Evolutionary conservation across 92 coral and sea anemone species (phyloP).

Genomic region (Umimayanthus kanabou): DNA sequence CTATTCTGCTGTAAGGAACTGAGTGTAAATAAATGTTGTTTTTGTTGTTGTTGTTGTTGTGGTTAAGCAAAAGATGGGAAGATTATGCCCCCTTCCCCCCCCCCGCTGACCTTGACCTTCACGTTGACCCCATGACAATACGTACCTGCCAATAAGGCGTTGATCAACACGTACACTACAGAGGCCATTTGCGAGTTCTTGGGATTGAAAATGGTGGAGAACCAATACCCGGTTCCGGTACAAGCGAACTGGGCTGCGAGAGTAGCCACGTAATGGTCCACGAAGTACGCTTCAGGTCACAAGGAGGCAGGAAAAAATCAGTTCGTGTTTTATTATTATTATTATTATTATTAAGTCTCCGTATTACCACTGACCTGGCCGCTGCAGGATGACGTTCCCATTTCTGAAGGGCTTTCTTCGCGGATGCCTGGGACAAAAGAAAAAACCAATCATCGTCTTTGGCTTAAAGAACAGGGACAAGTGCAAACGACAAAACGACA

Average conservation of each 20-base stretch:
- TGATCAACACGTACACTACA: constrained; percentile 56
- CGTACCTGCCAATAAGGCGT: constrained; percentile 60
- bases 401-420: constrained; percentile 67
- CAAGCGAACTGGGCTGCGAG: constrained; percentile 57
- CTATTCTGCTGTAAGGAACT: no score
- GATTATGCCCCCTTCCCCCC: no score
- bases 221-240: constrained; percentile 58
- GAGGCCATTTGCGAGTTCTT: constrained; percentile 75
- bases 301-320: not conserved
- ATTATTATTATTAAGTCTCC: no score
- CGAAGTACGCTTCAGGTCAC: constrained; percentile 46
- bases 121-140: not conserved
- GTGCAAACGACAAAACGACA: no score
- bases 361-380: constrained; percentile 49
- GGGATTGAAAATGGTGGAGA: constrained; percentile 65
- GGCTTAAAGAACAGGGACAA: no score
- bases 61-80: not conserved
- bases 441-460: not conserved
- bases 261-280: constrained; percentile 52
- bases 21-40: no score
- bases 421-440: constrained; percentile 36
- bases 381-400: constrained; percentile 81
- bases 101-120: no score
- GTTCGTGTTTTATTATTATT: no score
- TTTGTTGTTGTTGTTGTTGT: no score